Percentiles rank a stretch among this genome's conserved stretches.
Evolutionary conservation across 2,888 invertebrate genomes (phyloP).

Genomic region (Euspilapteryx auroguttella): DNA sequence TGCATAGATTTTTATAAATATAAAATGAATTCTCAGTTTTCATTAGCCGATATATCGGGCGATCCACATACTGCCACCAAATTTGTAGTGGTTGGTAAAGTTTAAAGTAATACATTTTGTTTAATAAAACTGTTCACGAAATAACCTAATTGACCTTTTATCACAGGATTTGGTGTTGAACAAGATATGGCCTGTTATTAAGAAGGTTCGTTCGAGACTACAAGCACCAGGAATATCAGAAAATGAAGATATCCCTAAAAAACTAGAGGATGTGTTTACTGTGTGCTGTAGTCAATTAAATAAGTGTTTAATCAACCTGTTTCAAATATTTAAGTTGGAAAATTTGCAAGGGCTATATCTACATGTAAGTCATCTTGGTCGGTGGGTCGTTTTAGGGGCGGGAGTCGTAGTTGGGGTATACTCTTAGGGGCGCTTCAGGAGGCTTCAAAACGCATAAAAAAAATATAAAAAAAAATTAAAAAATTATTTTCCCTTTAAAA

Average conservation of each 20-base stretch:
- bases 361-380: constrained; percentile 29
- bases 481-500: no score
- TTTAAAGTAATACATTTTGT: no score
- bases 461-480: no score
- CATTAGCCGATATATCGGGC: constrained; percentile 13
- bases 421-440: no score
- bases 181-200: constrained; percentile 24
- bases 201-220: constrained; percentile 20
- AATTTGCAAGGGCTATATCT: constrained; percentile 16
- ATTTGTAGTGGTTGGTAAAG: constrained; percentile 20
- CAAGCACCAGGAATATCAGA: constrained; percentile 11
- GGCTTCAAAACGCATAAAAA: no score
- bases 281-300: constrained; percentile 41
- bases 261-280: constrained; percentile 25
- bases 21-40: background rate
- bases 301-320: constrained; percentile 30
- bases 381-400: no score
- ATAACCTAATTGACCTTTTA: no score
- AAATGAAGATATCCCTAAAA: constrained; percentile 12
- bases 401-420: no score
- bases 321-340: constrained; percentile 40
- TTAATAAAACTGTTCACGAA: no score
- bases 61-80: constrained; percentile 21
- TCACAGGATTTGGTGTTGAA: constrained; percentile 26
- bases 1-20: no score